These are phyloP conservation scores for Drosophila oshimai DNA, from an alignment of 1,140 invertebrate genomes.

Conservation along the genomic window DNA sequence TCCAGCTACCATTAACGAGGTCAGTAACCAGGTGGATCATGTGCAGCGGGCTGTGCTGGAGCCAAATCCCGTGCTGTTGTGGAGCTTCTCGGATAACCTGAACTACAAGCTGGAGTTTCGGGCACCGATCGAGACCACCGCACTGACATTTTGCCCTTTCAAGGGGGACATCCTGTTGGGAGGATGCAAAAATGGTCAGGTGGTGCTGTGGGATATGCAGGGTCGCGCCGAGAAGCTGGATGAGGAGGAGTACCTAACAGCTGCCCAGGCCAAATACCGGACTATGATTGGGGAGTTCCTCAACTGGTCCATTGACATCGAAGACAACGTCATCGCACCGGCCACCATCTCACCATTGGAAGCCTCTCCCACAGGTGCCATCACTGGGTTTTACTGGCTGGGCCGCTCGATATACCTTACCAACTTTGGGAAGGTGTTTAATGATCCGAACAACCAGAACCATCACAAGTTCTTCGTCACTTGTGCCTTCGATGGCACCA, in stretches of 20 bases:
- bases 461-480: slow-evolving; percentile 86
- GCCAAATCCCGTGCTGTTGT: slow-evolving; percentile 87
- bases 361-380: slow-evolving; percentile 85
- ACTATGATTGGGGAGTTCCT: slow-evolving; percentile 86
- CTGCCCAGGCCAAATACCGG: slow-evolving; percentile 86
- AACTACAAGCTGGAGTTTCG: slow-evolving; percentile 88
- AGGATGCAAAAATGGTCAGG: slow-evolving; percentile 88
- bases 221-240: slow-evolving; percentile 87
- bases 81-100: slow-evolving; percentile 88
- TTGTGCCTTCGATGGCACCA: slow-evolving; percentile 86
- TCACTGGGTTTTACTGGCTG: slow-evolving; percentile 88
- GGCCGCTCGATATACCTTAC: slow-evolving; percentile 85
- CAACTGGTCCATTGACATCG: slow-evolving; percentile 87
- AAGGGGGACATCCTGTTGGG: slow-evolving; percentile 88
- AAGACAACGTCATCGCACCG: slow-evolving; percentile 84
- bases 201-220: slow-evolving; percentile 89
- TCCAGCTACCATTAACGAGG: slow-evolving; percentile 34
- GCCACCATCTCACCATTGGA: slow-evolving; percentile 85
- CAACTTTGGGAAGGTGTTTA: slow-evolving; percentile 84
- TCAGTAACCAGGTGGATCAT: slow-evolving; percentile 31
- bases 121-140: slow-evolving; percentile 86
- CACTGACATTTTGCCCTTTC: slow-evolving; percentile 87
- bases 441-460: slow-evolving; percentile 74
- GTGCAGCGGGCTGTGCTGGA: slow-evolving; percentile 83
- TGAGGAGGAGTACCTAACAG: slow-evolving; percentile 85